Evolutionary conservation across 2,797 vertebrate genomes (phyloP), one percentile per base, ranked within the genome.

Genomic region (Sebastes iracundus): DNA sequence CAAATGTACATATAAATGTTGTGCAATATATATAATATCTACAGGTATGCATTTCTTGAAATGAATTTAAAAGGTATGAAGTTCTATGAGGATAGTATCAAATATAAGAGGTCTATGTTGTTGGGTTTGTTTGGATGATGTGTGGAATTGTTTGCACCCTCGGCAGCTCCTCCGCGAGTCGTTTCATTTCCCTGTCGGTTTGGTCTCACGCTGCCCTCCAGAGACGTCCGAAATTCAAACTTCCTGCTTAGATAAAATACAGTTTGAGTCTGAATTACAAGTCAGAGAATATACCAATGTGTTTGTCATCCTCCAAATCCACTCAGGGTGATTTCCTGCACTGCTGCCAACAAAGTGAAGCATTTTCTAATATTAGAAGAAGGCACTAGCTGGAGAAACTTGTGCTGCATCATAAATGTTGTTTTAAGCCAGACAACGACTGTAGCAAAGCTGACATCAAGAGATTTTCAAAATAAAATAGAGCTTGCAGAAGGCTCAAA

Each of bases 1-100:
- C 58, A 91, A 86, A 89, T 91, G 91, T 96, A 94, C 89, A 95
- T 93, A 95, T 96, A 93, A 87, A 92, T 93, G 91, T 94, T 94
- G 93, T 93, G 91, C 92, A 93, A 93, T 95, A 96, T 94, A 91
- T 84, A 88, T 61, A 87, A 93, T 90, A 92, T 90, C 88, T 92
- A 94, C 90, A 94, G 90, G 87, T 95, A 94, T 92, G 94, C 85
- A 91, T 92, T 93, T 94, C 91, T 86, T 77, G 85, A 93, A 88
- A 93, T 82, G 27, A 83, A 89, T 86, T 93, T 80, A 62, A 87
- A 82, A 84, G 76, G 79, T 90, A 88, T 88, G 79, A 91, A 81
- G 62, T 89, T 88, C 64, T 81, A 61, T 82, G 72, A 91, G 80
- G 80, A 87, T 77, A 80, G 71, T 88, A 88, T 90, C 76, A 87